phyloP scores from a whole-genome alignment of 2,113 vertebrate species.

The Hemicordylus capensis region DNA sequence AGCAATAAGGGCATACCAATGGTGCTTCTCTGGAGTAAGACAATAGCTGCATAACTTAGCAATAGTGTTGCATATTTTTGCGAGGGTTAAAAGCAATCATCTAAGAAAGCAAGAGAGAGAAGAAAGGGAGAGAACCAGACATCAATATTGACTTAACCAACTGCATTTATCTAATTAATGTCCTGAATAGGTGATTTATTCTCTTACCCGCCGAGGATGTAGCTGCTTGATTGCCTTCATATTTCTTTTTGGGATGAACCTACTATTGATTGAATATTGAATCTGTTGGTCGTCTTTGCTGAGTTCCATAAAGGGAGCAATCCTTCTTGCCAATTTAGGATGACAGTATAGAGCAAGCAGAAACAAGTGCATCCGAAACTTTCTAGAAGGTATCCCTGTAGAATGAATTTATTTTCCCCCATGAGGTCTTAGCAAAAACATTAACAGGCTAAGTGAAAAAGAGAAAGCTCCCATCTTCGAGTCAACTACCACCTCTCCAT shows the following conservation, averaged over 20 bases:
- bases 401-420: not conserved
- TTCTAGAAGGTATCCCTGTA: not conserved
- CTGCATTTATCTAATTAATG: not conserved
- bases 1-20: not conserved
- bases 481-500: not conserved
- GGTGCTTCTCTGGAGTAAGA: not conserved
- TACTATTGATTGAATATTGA: not conserved
- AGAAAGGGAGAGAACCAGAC: not conserved
- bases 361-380: not conserved
- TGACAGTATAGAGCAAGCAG: not conserved
- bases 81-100: not conserved
- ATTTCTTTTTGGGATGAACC: not conserved
- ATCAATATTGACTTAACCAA: not conserved
- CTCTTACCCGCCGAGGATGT: no score
- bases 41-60: not conserved
- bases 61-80: not conserved
- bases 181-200: not conserved
- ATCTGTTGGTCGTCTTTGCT: not conserved
- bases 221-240: not conserved
- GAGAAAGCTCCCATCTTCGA: not conserved
- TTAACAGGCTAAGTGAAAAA: not conserved
- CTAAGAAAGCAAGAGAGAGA: not conserved
- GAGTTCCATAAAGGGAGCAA: not conserved
- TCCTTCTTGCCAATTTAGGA: not conserved
- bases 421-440: not conserved